Base-by-base conservation (phyloP, 2,888 invertebrate genomes). In the Spisula subtruncata region DNA sequence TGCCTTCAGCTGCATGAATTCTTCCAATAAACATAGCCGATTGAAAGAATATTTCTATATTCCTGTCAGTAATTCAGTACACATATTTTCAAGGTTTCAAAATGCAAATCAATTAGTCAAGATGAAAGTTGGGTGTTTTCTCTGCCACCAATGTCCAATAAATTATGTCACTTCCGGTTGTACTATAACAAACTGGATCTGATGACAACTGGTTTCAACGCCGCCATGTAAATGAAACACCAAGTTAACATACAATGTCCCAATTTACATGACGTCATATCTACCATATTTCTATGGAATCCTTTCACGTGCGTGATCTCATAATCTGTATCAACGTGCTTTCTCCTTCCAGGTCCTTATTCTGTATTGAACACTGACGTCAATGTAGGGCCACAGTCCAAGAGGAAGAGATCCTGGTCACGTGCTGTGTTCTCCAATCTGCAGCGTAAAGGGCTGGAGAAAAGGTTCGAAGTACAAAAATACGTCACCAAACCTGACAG, bases 401-500 rank as follows among this genome's bases (percentile, higher is more conserved):
- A 99, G 96, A 97, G 99, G 89, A 99, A 99, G 96, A 97, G 99
- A 46, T 98, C 99, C 0, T 99, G 99, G 99, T 99, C 99, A 0
- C 97, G 99, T 84, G 99, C 99, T 0, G 99, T 99, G 0, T 99
- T 99, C 96, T 99, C 99, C 95, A 98, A 99, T 96, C 97, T 99
- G 4, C 99, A 99, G 96, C 97, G 99, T n/a, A 99, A 99, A 96
- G 99, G 99, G 0, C 97, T 99, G 87, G 99, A 99, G 97, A 98
- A 98, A 93, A 97, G 99, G 94, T 99, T 99, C 96, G 98, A 98
- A 96, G 98, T 99, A 93, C 99, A 99, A 97, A 99, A 99, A 96
- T 99, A 99, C 96, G 99, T 99, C 91, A 99, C 99, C 0, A 99
- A 99, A 96, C 99, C 99, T 0, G 99, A 99, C 96, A 97, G 99